Conservation (phyloP, 2,113 vertebrate species). For the Dasyornis broadbenti region DNA sequence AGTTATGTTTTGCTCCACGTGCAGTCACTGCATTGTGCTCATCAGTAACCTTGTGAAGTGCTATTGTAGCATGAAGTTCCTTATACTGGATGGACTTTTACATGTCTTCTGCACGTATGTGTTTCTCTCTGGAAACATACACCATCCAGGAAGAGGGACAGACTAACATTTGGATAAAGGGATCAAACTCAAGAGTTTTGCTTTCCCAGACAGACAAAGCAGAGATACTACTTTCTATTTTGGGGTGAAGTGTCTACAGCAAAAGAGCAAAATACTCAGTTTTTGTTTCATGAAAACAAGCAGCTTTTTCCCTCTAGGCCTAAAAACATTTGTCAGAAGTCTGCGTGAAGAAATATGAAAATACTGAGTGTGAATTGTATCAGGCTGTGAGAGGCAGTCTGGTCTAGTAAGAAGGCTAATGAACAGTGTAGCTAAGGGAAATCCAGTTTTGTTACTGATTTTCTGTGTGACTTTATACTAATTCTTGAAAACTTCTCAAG, state of each 20-base stretch:
- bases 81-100: neutral
- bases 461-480: neutral
- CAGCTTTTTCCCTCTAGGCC: slow-evolving; percentile 42
- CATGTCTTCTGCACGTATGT: neutral
- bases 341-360: slow-evolving; percentile 25
- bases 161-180: neutral
- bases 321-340: slow-evolving; percentile 38
- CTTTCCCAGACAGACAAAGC: neutral
- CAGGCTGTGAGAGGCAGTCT: slow-evolving; percentile 37
- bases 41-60: neutral
- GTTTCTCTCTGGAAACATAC: neutral
- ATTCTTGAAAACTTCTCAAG: neutral
- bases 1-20: neutral
- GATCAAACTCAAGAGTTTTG: neutral
- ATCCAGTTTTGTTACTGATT: neutral
- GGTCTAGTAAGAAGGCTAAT: slow-evolving; percentile 42
- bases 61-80: neutral
- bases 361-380: slow-evolving; percentile 19
- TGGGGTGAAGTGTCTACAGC: neutral
- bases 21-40: neutral
- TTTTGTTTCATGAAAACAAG: slow-evolving; percentile 26
- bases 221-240: slow-evolving; percentile 6
- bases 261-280: neutral
- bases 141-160: neutral
- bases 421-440: neutral